Conservation (phyloP, 2,797 vertebrate species). For the Myiothlypis chrysogaster region DNA sequence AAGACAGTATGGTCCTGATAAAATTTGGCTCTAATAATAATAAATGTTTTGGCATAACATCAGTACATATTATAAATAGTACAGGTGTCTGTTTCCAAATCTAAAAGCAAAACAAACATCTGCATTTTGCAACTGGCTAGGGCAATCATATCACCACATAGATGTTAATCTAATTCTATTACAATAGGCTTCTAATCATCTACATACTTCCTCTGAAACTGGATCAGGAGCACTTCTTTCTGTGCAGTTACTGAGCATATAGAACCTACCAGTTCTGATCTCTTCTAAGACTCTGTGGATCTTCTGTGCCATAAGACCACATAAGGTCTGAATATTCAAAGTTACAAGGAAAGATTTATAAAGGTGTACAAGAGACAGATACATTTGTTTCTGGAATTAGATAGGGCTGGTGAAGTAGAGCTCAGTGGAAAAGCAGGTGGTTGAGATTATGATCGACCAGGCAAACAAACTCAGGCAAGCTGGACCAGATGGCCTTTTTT, state of each 20-base stretch:
- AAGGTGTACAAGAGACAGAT: slow-evolving; percentile 44
- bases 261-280: neutral
- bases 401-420: slow-evolving; percentile 10
- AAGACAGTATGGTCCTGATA: neutral
- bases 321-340: slow-evolving; percentile 46
- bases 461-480: slow-evolving; percentile 29
- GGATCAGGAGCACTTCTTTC: neutral
- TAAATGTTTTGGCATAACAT: neutral
- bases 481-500: slow-evolving; percentile 51
- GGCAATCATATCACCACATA: neutral
- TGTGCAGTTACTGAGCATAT: neutral
- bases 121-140: neutral
- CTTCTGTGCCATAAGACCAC: neutral
- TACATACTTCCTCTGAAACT: neutral
- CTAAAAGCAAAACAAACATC: neutral
- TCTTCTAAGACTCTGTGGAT: neutral
- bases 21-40: neutral
- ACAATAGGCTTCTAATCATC: neutral
- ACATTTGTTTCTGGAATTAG: slow-evolving; percentile 57
- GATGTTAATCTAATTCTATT: neutral
- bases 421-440: slow-evolving; percentile 56
- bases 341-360: slow-evolving; percentile 54
- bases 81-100: neutral
- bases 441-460: slow-evolving; percentile 60
- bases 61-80: neutral